phyloP scores from a whole-genome alignment of 2,113 vertebrate species.

The Nestor notabilis region DNA sequence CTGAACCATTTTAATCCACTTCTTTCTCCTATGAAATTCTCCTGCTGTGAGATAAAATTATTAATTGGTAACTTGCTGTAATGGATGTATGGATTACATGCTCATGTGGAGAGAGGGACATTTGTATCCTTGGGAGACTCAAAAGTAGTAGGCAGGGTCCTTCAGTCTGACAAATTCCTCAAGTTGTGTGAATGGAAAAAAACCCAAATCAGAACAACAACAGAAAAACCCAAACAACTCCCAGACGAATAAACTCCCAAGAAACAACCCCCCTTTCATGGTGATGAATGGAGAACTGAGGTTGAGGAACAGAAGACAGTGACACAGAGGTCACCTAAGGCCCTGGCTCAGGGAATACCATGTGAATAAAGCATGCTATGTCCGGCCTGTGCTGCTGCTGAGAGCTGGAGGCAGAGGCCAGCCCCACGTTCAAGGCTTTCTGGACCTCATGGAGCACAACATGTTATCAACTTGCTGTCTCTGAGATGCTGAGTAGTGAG shows the following conservation, averaged over 20 bases:
- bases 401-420: not conserved
- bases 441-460: not conserved
- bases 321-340: not conserved
- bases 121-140: not conserved
- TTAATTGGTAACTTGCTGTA: not conserved
- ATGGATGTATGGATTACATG: not conserved
- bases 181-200: not conserved
- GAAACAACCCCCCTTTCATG: not conserved
- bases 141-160: not conserved
- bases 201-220: too few species aligned
- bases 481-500: not conserved
- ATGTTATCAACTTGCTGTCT: not conserved
- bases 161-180: not conserved
- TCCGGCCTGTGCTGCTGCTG: not conserved
- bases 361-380: not conserved
- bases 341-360: not conserved
- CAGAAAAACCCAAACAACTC: too few species aligned
- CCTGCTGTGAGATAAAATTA: not conserved
- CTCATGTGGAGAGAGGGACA: not conserved
- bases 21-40: not conserved
- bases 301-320: not conserved
- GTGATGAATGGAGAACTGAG: not conserved
- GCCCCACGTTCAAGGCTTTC: not conserved
- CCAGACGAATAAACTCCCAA: not conserved
- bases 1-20: not conserved